Base-by-base conservation (phyloP, 53 echinoderm and acorn worm species). In the Apostichopus leukothele region DNA sequence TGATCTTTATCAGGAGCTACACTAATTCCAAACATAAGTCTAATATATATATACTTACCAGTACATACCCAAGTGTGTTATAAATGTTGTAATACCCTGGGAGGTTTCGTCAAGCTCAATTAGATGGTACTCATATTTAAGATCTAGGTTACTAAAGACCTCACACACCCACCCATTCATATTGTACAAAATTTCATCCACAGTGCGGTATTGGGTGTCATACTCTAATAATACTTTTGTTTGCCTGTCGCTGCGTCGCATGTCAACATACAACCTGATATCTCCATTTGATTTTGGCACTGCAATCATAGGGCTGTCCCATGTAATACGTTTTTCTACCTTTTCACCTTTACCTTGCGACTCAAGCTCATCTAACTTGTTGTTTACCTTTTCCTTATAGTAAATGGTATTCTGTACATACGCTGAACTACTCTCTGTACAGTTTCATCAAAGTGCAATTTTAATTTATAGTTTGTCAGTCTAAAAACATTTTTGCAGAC, bases 11-110 rank as follows among this genome's bases (percentile, higher is more conserved):
- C 88, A 5, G 93, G 90, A 4, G 93, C 84, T 11, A 88, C 88
- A 67, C 83, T 90, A 13, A 90, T 93, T 22, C 88, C 93, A 78
- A 90, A 93, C 90, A 93, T 90, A 53, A 93, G 66, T n/a, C 93
- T 74, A 57, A 39, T 93, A 25, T 39, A 39, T 27, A 27, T 39
- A 39, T 39, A 39, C 39, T 14, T 93, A 90, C 22, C 93, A 52
- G 63, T 90, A 90, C 73, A 94, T 51, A 18, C 92, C 94, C 51
- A 57, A 79, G 74, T 89, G 83, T 53, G 89, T 86, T 5, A 91
- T 61, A 74, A 92, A 81, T 11, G 91, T 94, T 53, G 92, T 94
- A 9, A 94, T 92, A 67, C 92, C 92, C 52, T 90, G 80, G 50
- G 86, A 90, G 9, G 88, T 83, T 16, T 91, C 92, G 61, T 89